Base-by-base conservation (phyloP, 2,888 invertebrate species). In the Leptarthrus brevirostris region DNA sequence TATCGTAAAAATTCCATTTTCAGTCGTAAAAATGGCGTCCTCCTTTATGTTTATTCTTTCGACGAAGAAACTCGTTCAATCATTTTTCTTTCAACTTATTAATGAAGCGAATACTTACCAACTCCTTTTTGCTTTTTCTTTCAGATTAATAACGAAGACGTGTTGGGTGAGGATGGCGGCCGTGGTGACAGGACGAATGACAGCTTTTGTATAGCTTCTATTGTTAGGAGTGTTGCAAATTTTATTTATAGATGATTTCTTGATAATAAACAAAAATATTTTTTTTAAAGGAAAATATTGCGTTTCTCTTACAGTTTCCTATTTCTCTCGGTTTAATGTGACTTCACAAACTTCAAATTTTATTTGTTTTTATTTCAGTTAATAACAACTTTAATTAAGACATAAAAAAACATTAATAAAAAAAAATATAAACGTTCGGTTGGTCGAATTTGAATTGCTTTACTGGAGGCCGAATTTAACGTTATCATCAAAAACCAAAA, bases 1-100 rank as follows among this genome's bases (percentile, higher is more conserved):
- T 58, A 34, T 20, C 36, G 36, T 58, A 36, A 58, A 58, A 58
- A 58, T 58, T 58, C 58, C 58, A 58, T 20, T 36, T n/a, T 16
- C 6, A 10, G 12, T 36, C 34, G 18, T 58, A 14, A 36, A 30
- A 26, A 36, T 18, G 20, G 34, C 5, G 40, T 36, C 58, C 26
- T 40, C n/a, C n/a, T n/a, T 40, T 12, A 12, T 1, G 2, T n/a
- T 30, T 30, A 6, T 30, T 30, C 12, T 40, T 1, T 12, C n/a
- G 12, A 40, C 12, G n/a, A 12, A 40, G n/a, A 40, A 40, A 40
- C 40, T 3, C 30, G 8, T 30, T 30, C 8, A 40, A 40, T 2
- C 8, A 40, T 12, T 40, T 30, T 40, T 40, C n/a, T 40, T 40
- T 12, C 12, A 6, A 12, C 30, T 8, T 30, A 30, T 30, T 30